Evolutionary conservation across 64 coral and sea anemone genomes (phyloP).

Genomic region (Anthopleura sola): DNA sequence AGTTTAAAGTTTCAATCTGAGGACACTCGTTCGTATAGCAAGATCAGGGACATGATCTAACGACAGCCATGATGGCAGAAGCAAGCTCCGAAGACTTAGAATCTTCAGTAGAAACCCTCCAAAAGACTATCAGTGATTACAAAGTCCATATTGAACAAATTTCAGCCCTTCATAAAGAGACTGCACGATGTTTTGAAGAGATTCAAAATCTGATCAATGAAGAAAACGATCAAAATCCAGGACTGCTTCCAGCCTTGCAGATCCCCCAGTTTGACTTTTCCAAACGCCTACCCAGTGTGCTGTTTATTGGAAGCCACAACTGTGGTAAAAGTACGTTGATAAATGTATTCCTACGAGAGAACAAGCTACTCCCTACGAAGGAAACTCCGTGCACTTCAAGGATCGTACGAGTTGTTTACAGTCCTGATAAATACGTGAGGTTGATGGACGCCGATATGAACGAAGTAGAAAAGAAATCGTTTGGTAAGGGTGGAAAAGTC

Average conservation of each 20-base stretch:
- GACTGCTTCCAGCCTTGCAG: neutral
- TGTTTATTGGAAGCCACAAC: conserved; percentile 40
- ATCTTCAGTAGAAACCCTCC: neutral
- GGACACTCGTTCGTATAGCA: neutral
- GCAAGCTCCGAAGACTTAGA: neutral
- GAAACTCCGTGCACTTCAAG: conserved; percentile 49
- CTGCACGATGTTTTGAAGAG: conserved; percentile 12
- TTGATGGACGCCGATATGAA: neutral
- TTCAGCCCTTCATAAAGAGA: conserved; percentile 13
- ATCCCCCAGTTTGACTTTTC: neutral
- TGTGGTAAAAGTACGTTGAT: conserved; percentile 36
- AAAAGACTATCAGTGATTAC: conserved; percentile 10
- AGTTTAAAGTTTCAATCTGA: too few relatives aligned
- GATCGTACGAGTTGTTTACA: conserved; percentile 42
- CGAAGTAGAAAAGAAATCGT: neutral
- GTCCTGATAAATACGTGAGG: neutral
- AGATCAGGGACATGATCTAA: too few relatives aligned
- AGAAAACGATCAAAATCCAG: conserved; percentile 8
- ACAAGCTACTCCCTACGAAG: conserved; percentile 19
- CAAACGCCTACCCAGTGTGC: neutral
- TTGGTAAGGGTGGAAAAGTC: neutral
- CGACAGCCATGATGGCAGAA: neutral
- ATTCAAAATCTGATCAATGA: conserved; percentile 2
- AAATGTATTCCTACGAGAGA: neutral
- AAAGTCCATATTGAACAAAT: conserved; percentile 15